Evolutionary conservation across 92 coral and sea anemone species (phyloP), one percentile per base, ranked within the genome.

Genomic region (Pocillopora grandis): DNA sequence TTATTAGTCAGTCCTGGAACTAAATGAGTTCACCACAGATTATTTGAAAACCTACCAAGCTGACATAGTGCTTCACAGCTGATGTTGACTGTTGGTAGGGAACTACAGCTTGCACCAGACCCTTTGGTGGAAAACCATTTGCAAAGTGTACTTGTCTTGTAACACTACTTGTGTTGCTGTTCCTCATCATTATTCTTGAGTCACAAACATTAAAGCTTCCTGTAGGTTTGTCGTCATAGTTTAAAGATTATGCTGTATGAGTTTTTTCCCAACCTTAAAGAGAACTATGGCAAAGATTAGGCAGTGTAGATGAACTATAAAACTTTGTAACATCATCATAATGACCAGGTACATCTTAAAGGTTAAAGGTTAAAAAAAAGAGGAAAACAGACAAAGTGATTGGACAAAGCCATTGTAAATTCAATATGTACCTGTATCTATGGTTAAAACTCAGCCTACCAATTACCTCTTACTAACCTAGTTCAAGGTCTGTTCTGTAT

Each of bases 51-150:
- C 86, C 17, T 73, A 83, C 86, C 80, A 83, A 74, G 79, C 80
- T 83, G 12, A 83, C 72, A 73, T 62, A 73, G 74, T 75, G 86
- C n/a, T 64, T 42, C 5, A 42, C 64, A 3, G 11, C 37, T 71
- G 78, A 64, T 48, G 79, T 35, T 72, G 89, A 80, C n/a, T 27
- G 82, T 64, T 31, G 68, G 66, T 9, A 76, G 36, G 71, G 87
- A 19, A 60, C 67, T 33, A 69, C 76, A 21, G 72, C 86, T 35
- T 83, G 77, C 35, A 94, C 84, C 66, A 94, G 67, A 64, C 90
- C 95, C 75, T 94, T 94, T 7, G 95, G 92, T 16, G 98, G 98
- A 76, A 94, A 94, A 9, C 98, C 98, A 94, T 94, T 94, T 65
- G 98, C 91, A 89, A 94, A 94, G 65, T 91, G 91, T 31, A 94